Evolutionary conservation across 2,888 invertebrate genomes (phyloP), one percentile per base, ranked within the genome.

Genomic region (Athrips mouffetella): DNA sequence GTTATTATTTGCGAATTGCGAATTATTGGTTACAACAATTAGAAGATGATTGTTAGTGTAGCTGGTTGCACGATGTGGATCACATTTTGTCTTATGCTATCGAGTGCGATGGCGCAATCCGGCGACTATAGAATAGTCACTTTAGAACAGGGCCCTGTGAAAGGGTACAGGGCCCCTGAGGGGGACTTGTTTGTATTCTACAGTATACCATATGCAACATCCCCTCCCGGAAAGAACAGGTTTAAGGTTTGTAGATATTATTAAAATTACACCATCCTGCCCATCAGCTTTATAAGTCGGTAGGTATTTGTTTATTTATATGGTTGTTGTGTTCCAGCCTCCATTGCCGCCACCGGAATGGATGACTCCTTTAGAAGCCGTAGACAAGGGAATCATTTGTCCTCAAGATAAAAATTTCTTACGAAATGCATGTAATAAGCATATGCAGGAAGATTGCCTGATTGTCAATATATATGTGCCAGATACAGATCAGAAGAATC

Each of bases 161-260:
- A 60, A 1, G 78, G 80, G 0, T 65, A 62, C 45, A 60, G 58
- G 23, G 62, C 67, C 3, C 54, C 60, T 0, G 52, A 51, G 4
- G 50, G 55, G 3, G 61, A 63, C 7, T 50, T 73, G 1, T 79
- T 59, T 44, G 48, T 54, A 0, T 81, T 76, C 46, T 65, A 70
- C 39, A 64, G 67, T 29, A 75, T 81, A 4, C 80, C 79, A 0
- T 80, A 79, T 35, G 80, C 80, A 1, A 74, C 69, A n/a, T 70
- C 67, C 1, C 80, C 79, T 0, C 70, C 63, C 2, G 77, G 76
- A 1, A 31, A 33, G 0, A 37, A 76, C 10, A 69, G 56, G n/a
- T n/a, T n/a, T n/a, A n/a, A n/a, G n/a, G n/a, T n/a, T n/a, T n/a
- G n/a, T n/a, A n/a, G n/a, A n/a, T n/a, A n/a, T n/a, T n/a, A n/a